These are phyloP conservation scores for Aricia artaxerxes DNA, from an alignment of 2,888 invertebrate species.

Conservation along the genomic window DNA sequence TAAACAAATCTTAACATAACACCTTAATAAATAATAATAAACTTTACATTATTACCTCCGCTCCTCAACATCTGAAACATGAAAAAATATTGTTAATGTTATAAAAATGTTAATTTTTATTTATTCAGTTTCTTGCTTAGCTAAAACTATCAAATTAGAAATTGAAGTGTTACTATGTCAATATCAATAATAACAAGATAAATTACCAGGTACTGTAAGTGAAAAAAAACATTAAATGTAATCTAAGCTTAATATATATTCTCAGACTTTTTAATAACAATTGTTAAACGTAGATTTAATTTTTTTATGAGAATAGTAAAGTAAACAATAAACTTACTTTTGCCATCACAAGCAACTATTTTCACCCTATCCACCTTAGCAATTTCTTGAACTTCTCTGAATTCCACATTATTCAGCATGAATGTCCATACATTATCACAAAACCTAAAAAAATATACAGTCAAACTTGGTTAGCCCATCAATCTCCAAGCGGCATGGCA, in stretches of 20 bases:
- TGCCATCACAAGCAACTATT: constrained; percentile 98
- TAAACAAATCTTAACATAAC: constrained; percentile 26
- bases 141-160: too few species aligned
- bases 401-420: constrained; percentile 98
- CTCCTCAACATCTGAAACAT: constrained; percentile 74
- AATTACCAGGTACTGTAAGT: too few species aligned
- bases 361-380: constrained; percentile 96
- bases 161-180: too few species aligned
- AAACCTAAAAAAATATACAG: constrained; percentile 82
- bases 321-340: constrained; percentile 82
- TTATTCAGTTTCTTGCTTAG: too few species aligned
- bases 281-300: too few species aligned
- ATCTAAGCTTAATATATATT: too few species aligned
- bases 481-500: too few species aligned
- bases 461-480: not conserved
- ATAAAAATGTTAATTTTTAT: too few species aligned
- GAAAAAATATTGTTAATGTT: constrained; percentile 31
- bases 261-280: too few species aligned
- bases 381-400: constrained; percentile 96
- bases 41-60: constrained; percentile 55
- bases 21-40: constrained; percentile 39
- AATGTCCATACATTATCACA: constrained; percentile 99
- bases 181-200: too few species aligned
- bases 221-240: too few species aligned
- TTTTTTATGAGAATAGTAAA: not conserved